Base-by-base conservation (phyloP, 2,888 invertebrate species). In the Nudaria mundana region DNA sequence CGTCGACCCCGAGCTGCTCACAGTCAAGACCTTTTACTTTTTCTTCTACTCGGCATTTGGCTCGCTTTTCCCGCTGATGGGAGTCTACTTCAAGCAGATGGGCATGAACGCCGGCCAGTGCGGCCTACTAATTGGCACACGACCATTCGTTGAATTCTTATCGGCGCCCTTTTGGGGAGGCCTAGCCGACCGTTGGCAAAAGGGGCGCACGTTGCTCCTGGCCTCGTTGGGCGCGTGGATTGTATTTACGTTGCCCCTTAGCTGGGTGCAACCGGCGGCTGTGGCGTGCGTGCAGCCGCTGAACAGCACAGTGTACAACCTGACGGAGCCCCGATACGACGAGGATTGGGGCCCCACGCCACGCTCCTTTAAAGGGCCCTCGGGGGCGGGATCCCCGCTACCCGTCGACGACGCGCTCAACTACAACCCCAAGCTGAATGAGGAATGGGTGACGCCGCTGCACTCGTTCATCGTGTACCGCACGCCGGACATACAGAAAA, bases 1-100 rank as follows among this genome's bases (percentile, higher is more conserved):
- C 22, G 94, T 97, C 25, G 97, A 98, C 79, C 95, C 95, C 61
- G 97, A 98, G 79, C 90, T 99, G 36, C 91, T 99, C 56, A 94
- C 98, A 37, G 97, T 98, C 59, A 99, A 99, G 85, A 94, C 97
- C 13, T 99, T 99, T 86, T 99, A 99, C 81, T 98, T 99, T 88
- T 98, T 98, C 91, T 99, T 99, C 90, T 99, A 98, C 84, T 97
- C 98, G 26, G 98, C 99, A 1, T 99, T 99, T 77, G 99, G 99
- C 4, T 98, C 98, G 1, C 91, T 99, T 10, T 99, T 99, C 76
- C 99, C 99, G 0, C 89, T 99, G 47, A 96, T 99, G 94, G 99
- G 98, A 23, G 97, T 99, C 30, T 99, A 99, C 88, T 99, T 99
- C 91, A 99, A 99, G 89, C 99, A 99, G 90, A 95, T 99, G 94